Percentiles rank a stretch among this genome's conserved stretches.
phyloP scores from a whole-genome alignment of 2,797 vertebrate genomes.

The Danio jaintianensis region DNA sequence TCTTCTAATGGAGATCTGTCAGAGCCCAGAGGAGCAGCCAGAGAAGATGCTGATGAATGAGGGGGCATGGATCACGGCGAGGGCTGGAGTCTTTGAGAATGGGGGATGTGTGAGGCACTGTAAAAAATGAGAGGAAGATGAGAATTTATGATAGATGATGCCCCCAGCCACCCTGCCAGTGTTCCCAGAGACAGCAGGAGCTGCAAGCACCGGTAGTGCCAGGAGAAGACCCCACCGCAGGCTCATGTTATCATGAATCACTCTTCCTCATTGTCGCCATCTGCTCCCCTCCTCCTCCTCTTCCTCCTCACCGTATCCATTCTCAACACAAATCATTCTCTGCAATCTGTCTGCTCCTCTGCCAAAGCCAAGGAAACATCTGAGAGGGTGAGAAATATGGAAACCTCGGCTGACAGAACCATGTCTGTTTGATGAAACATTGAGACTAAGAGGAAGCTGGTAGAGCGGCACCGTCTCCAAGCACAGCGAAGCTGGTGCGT shows the following conservation, averaged over 20 bases:
- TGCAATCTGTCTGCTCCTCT: slow-evolving; percentile 78
- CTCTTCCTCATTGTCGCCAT: slow-evolving; percentile 79
- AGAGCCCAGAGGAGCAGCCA: slow-evolving; percentile 28
- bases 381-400: slow-evolving; percentile 74
- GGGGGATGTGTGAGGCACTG: slow-evolving; percentile 15
- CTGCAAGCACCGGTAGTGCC: slow-evolving; percentile 38
- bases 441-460: slow-evolving; percentile 53
- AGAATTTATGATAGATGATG: slow-evolving; percentile 27
- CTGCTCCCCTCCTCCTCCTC: slow-evolving; percentile 73
- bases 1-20: slow-evolving; percentile 44
- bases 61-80: slow-evolving; percentile 13
- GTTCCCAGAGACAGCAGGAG: slow-evolving; percentile 39
- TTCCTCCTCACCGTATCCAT: slow-evolving; percentile 70
- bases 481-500: slow-evolving; percentile 28
- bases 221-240: slow-evolving; percentile 39
- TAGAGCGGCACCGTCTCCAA: slow-evolving; percentile 42
- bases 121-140: slow-evolving; percentile 20
- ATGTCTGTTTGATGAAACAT: slow-evolving; percentile 39
- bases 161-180: slow-evolving; percentile 44
- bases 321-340: slow-evolving; percentile 80
- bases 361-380: slow-evolving; percentile 78
- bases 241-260: slow-evolving; percentile 54
- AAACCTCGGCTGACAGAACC: slow-evolving; percentile 62
- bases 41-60: slow-evolving; percentile 42
- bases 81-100: slow-evolving; percentile 14